Conservation (phyloP, 2,113 vertebrate genomes). For the Siphamia tubifer region DNA sequence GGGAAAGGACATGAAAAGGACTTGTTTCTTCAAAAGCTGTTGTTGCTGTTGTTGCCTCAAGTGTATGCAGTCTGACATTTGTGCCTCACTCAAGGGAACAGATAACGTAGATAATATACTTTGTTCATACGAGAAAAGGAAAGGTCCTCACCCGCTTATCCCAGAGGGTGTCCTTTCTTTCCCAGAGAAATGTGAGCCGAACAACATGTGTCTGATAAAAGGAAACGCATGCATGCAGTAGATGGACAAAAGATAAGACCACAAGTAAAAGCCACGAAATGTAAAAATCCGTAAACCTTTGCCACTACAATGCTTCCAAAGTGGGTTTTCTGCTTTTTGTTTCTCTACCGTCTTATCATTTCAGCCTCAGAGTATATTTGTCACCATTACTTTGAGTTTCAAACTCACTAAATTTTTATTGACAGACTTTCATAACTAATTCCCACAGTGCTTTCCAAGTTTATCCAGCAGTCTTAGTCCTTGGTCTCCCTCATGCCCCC, state of each 20-base stretch:
- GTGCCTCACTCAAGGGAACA: constrained; percentile 14
- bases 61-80: constrained; percentile 35
- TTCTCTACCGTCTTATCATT: too few species aligned
- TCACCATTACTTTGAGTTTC: too few species aligned
- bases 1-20: neutral
- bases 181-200: constrained; percentile 12
- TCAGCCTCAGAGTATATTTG: too few species aligned
- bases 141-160: constrained; percentile 3
- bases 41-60: neutral
- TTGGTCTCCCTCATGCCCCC: neutral
- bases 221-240: too few species aligned
- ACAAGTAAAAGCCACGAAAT: too few species aligned
- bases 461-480: neutral
- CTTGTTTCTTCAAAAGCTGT: neutral
- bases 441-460: neutral
- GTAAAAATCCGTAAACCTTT: too few species aligned
- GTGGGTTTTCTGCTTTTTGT: too few species aligned
- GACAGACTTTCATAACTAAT: too few species aligned
- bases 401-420: too few species aligned
- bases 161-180: constrained; percentile 4
- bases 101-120: constrained; percentile 23
- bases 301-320: too few species aligned
- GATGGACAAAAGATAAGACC: too few species aligned
- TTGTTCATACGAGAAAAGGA: constrained; percentile 37
- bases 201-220: neutral